Base-by-base conservation (phyloP, 2,888 invertebrate species). In the Drosophila anomalata region DNA sequence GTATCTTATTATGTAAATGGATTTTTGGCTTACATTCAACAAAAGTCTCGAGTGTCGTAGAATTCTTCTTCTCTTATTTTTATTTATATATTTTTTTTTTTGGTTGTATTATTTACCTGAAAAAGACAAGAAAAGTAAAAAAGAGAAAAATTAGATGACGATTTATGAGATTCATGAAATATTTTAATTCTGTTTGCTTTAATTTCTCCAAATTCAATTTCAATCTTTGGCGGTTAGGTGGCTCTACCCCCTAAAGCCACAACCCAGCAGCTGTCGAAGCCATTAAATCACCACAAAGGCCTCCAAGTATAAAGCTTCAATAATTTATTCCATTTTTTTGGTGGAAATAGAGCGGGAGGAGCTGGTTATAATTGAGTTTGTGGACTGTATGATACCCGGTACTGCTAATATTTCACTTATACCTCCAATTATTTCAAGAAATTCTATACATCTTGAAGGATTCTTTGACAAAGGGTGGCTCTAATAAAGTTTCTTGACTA, bases 1-100 rank as follows among this genome's bases (percentile, higher is more conserved):
- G 41, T 46, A 69, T 68, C 73, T 73, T 73, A 66, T 73, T 73
- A 73, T 73, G 59, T 73, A 73, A 73, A 73, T 73, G 73, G 73
- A 73, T 73, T 60, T 73, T 73, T 73, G 73, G 73, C 74, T 73
- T 60, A 67, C 67, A 67, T 73, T 73, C 59, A 60, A 58, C 71
- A 60, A 60, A 50, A 54, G 51, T 65, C 65, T 39, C 54, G 20
- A 41, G 22, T 52, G 24, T 41, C 26, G 42, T 24, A 11, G n/a
- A 17, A 39, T 33, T 47, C 31, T 17, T 8, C 17, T 50, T 22
- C 9, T n/a, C 20, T 44, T 9, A 24, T 22, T 51, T 11, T 29
- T 51, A 6, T 39, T 39, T 14, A 17, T 14, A 17, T 17, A 17
- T 9, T 31, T 22, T 51, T 9, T 29, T 51, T n/a, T 39, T 39